Percentiles rank a stretch among this genome's conserved stretches.
Conservation (phyloP, 2,797 vertebrate species). For the Bucorvus abyssinicus region DNA sequence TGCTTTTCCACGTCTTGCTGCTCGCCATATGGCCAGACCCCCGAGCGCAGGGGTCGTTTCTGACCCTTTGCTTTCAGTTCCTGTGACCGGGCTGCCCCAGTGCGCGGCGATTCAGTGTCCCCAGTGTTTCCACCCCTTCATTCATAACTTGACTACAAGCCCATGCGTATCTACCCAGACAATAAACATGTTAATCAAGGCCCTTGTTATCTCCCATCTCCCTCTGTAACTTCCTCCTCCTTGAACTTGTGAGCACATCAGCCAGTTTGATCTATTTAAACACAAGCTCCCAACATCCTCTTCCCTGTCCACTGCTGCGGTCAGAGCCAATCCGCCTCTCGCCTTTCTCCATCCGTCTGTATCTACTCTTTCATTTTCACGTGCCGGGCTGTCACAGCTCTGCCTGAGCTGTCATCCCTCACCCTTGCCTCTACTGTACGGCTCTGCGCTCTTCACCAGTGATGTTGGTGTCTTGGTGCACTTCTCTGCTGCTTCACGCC, state of each 20-base stretch:
- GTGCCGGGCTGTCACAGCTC: background rate
- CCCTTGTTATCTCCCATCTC: background rate
- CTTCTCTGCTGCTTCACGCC: background rate
- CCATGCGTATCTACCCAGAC: background rate
- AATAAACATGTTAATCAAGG: background rate
- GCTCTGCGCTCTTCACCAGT: background rate
- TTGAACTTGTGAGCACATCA: background rate
- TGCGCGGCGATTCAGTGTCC: background rate
- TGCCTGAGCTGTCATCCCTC: background rate
- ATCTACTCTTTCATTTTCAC: background rate
- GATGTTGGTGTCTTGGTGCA: fast-evolving
- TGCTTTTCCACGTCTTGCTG: background rate
- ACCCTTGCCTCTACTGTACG: background rate
- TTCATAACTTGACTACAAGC: background rate
- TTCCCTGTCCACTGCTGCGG: background rate
- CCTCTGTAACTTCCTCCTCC: background rate
- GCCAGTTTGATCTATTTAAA: background rate
- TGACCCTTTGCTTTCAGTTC: background rate
- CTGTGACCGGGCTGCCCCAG: background rate
- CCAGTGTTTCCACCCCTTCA: background rate
- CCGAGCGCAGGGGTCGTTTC: background rate
- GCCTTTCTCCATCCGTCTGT: background rate
- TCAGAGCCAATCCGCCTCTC: background rate
- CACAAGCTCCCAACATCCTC: background rate
- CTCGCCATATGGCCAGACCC: background rate